Evolutionary conservation across 2,113 vertebrate genomes (phyloP), one percentile per base, ranked within the genome.

Genomic region (Neodon shergylaensis): DNA sequence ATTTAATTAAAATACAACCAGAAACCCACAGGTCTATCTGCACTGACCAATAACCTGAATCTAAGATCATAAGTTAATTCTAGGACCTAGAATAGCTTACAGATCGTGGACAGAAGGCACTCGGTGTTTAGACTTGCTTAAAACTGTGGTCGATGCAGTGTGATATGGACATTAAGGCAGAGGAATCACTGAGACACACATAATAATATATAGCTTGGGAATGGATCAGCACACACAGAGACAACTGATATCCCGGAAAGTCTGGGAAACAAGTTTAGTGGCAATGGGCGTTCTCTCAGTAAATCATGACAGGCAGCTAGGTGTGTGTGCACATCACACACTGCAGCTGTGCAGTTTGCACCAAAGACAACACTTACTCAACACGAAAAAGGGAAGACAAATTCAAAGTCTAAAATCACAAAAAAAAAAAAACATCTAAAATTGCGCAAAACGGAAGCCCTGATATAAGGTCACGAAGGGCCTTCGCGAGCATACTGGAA

Each of bases 391-490:
- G 31, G 31, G 44, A 9, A 86, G 17, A 87, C 21, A 54, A 81
- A 61, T 42, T 4, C 47, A 79, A 72, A 72, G 47, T 83, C 52
- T 83, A 61, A 83, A 63, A 83, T 63, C 19, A 44, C 16, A 61
- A 39, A 65, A 44, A 49, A 65, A 44, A 49, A 49, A 49, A 65
- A 65, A 58, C 0, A 17, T 26, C 13, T 65, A 44, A 66, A 68
- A 47, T 33, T 66, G 61, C 9, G 11, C 61, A 65, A 66, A 0
- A 28, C 11, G 9, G 54, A 14, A 86, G 9, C 58, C 42, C 3
- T 0, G 3, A 16, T 49, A 1, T 4, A 28, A 44, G 19, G 31
- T 47, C 65, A 61, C 0, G 0, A 3, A 1, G 17, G n/a, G 42
- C 3, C 12, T 24, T 4, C 17, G 6, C 19, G 68, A 17, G 9